phyloP scores from a whole-genome alignment of 2,888 invertebrate genomes.

The Frankliniella fusca region DNA sequence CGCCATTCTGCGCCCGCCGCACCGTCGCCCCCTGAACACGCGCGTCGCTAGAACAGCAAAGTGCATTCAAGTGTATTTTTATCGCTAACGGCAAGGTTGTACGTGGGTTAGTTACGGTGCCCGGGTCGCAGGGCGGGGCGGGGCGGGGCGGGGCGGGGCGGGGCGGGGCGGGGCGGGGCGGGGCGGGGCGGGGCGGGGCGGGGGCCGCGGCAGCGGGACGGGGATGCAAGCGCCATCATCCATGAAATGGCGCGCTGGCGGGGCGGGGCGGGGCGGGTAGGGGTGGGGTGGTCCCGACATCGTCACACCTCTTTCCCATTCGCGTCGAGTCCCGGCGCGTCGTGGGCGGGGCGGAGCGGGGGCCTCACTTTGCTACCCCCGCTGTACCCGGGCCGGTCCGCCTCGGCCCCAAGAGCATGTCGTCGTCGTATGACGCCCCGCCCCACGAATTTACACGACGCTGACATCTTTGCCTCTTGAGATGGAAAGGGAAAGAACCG shows the following conservation, averaged over 20 bases:
- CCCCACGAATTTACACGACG: not conserved
- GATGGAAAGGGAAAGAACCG: too few relatives aligned
- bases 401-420: not conserved
- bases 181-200: not conserved
- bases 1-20: not conserved
- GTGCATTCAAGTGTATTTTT: not conserved
- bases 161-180: not conserved
- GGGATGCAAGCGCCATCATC: not conserved
- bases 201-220: too few relatives aligned
- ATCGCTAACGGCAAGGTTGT: not conserved
- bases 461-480: not conserved
- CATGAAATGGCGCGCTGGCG: not conserved
- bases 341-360: not conserved
- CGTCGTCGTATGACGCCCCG: not conserved
- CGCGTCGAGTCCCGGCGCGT: not conserved
- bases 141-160: not conserved
- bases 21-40: not conserved
- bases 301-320: slow-evolving; percentile 21
- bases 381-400: too few relatives aligned
- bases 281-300: not conserved
- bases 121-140: not conserved
- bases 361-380: not conserved
- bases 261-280: too few relatives aligned
- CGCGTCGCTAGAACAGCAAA: not conserved
- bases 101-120: slow-evolving; percentile 18